phyloP scores from a whole-genome alignment of 2,888 invertebrate species.

The Petrophora chlorosata region DNA sequence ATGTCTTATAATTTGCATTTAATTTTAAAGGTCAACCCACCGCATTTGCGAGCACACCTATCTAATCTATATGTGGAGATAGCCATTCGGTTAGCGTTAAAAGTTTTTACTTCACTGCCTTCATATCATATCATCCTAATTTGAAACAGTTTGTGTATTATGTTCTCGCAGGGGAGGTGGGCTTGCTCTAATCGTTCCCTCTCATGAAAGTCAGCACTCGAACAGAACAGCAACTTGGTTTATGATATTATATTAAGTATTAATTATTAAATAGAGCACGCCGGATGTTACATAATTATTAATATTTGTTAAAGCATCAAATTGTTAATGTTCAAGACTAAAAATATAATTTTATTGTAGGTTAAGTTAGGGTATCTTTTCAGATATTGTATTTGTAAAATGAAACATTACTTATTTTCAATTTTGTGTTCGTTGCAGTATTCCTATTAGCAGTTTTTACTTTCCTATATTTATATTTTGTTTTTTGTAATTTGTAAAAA shows the following conservation, averaged over 20 bases:
- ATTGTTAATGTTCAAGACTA: constrained; percentile 53
- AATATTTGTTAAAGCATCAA: constrained; percentile 44
- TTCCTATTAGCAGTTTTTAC: constrained; percentile 32
- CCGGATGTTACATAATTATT: constrained; percentile 53
- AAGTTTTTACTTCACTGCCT: no score
- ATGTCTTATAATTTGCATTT: constrained; percentile 56
- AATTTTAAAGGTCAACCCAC: constrained; percentile 16
- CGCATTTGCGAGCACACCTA: background rate
- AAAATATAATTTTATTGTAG: constrained; percentile 36
- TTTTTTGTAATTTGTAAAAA: constrained; percentile 26
- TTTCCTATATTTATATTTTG: constrained; percentile 35
- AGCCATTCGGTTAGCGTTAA: no score
- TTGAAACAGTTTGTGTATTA: no score
- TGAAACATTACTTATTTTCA: constrained; percentile 21
- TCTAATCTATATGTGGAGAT: background rate
- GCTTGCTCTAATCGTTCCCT: constrained; percentile 36
- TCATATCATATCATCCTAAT: no score
- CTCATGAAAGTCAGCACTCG: constrained; percentile 51
- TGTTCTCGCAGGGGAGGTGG: background rate
- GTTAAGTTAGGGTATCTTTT: constrained; percentile 45
- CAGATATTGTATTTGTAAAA: constrained; percentile 28
- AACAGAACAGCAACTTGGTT: constrained; percentile 48
- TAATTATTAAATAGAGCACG: constrained; percentile 49
- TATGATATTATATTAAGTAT: constrained; percentile 59
- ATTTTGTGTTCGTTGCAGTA: constrained; percentile 33